Conservation (phyloP, 2,888 invertebrate genomes). For the Brachylomia viminalis region DNA sequence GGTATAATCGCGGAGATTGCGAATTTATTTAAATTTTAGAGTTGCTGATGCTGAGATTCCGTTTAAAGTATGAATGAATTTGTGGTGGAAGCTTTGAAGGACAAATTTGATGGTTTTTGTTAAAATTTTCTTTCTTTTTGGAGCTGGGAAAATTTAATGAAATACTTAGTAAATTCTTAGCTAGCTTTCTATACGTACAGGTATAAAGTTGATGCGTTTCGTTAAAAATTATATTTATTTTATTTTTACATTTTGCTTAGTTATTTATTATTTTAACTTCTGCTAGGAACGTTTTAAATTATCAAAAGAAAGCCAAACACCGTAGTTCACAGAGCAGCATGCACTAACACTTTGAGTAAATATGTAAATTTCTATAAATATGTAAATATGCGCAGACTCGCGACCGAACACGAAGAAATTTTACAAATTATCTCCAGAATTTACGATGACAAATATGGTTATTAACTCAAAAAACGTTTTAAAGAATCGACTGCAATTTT, state of each 20-base stretch:
- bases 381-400: constrained; percentile 58
- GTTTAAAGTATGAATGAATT: constrained; percentile 58
- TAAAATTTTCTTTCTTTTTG: constrained; percentile 18
- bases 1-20: constrained; percentile 72
- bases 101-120: constrained; percentile 21
- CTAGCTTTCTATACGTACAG: background rate
- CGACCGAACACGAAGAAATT: constrained; percentile 35
- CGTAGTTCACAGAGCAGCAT: constrained; percentile 45
- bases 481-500: background rate
- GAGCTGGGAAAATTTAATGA: background rate
- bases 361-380: constrained; percentile 67
- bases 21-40: constrained; percentile 77
- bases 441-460: background rate
- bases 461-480: background rate
- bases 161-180: background rate
- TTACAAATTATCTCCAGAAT: constrained; percentile 40
- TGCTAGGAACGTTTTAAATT: background rate
- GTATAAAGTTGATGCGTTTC: background rate
- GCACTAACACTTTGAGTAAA: constrained; percentile 52
- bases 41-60: constrained; percentile 64
- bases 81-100: constrained; percentile 11
- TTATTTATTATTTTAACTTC: background rate
- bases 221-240: background rate
- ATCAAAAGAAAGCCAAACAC: constrained; percentile 15
- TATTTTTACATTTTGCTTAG: background rate